Percentiles rank a stretch among this genome's conserved stretches.
These are phyloP conservation scores for Brachionus asplanchnoidis DNA, from an alignment of 1,140 invertebrate species.

Conservation along the genomic window DNA sequence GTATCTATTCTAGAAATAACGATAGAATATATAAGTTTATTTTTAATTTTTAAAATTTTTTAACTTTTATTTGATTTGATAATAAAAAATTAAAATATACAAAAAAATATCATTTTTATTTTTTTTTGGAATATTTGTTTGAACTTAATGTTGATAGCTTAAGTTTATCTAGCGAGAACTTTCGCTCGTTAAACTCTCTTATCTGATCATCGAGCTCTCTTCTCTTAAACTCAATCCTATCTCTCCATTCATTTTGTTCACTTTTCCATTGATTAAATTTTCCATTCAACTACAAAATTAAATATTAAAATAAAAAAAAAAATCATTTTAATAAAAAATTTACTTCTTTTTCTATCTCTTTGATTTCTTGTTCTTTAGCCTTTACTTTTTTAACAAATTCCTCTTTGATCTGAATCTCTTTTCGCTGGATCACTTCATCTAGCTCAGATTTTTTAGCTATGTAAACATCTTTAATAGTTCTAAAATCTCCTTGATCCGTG, in stretches of 20 bases:
- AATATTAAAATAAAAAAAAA: neutral
- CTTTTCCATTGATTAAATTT: conserved; percentile 27
- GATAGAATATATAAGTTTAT: no score
- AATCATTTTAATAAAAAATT: neutral
- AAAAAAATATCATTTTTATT: neutral
- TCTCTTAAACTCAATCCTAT: conserved; percentile 22
- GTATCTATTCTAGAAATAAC: no score
- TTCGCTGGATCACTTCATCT: conserved; percentile 79
- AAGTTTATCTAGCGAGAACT: conserved; percentile 23
- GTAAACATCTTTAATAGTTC: conserved; percentile 74
- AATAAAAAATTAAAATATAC: neutral
- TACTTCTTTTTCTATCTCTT: conserved; percentile 85
- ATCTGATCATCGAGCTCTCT: conserved; percentile 27
- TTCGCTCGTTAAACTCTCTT: conserved; percentile 22
- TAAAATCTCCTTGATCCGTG: conserved; percentile 69
- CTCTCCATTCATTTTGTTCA: conserved; percentile 31
- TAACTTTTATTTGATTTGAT: neutral
- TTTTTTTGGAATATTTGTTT: conserved; percentile 31
- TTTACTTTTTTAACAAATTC: conserved; percentile 93
- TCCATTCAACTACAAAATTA: neutral
- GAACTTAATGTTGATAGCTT: conserved; percentile 12
- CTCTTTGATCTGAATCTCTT: conserved; percentile 94
- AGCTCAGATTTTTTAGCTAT: conserved; percentile 73
- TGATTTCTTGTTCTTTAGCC: conserved; percentile 90
- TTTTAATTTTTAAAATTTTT: no score